Evolutionary conservation across 2,113 vertebrate genomes (phyloP).

Genomic region (Rhinolophus sinicus): DNA sequence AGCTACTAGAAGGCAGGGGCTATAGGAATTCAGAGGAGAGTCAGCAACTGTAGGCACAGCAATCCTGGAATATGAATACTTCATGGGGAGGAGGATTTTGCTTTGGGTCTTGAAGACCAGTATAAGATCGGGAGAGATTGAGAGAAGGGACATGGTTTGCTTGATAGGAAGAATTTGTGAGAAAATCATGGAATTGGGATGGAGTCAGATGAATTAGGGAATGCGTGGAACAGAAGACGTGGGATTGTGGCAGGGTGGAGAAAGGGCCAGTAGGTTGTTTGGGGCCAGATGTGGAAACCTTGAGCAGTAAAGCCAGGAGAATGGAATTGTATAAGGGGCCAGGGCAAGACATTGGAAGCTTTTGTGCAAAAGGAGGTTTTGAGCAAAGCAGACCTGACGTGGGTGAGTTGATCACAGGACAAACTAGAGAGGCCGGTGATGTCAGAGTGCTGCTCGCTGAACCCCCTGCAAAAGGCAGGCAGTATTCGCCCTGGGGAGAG

Average conservation of each 20-base stretch:
- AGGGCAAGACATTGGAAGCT: neutral
- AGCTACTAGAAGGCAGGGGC: neutral
- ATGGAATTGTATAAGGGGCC: neutral
- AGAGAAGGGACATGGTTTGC: constrained; percentile 6
- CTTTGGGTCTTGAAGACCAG: neutral
- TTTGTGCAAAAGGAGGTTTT: neutral
- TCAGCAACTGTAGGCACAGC: neutral
- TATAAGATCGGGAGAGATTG: neutral
- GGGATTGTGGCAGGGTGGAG: neutral
- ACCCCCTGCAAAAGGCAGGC: neutral
- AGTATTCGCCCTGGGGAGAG: neutral
- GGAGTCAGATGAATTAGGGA: neutral
- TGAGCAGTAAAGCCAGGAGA: neutral
- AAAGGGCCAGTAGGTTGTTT: neutral
- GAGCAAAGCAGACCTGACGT: neutral
- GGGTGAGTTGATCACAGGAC: neutral
- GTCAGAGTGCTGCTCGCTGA: neutral
- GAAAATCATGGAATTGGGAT: neutral
- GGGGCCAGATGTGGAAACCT: neutral
- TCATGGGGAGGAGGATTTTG: neutral
- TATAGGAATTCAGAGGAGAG: neutral
- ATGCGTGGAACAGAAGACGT: neutral
- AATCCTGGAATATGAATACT: neutral
- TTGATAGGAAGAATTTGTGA: neutral
- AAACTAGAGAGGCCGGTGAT: neutral